Conservation (phyloP, 2,797 vertebrate species). For the Coracias cyanogaster region DNA sequence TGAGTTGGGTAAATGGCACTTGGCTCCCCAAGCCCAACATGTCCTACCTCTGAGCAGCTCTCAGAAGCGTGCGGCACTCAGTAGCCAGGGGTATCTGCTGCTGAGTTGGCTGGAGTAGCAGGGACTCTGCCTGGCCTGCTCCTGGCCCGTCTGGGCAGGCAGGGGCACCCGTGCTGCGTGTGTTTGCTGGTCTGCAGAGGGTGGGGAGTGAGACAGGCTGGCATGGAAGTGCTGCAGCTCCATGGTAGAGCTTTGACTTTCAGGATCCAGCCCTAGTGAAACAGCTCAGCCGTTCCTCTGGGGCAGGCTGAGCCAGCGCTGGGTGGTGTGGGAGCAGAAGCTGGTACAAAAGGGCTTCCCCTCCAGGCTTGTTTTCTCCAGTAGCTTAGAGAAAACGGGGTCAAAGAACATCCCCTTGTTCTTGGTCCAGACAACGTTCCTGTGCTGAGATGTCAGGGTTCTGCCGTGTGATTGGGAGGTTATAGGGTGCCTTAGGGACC, state of each 20-base stretch:
- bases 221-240: not conserved
- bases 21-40: not conserved
- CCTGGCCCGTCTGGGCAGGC: not conserved
- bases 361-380: not conserved
- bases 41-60: not conserved
- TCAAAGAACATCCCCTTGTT: not conserved
- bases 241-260: not conserved
- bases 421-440: not conserved
- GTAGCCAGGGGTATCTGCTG: not conserved
- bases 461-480: not conserved
- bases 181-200: no score
- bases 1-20: not conserved
- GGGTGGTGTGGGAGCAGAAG: not conserved
- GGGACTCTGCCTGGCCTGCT: not conserved
- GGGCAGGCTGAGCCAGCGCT: not conserved
- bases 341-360: not conserved
- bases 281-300: not conserved
- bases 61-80: fast-evolving
- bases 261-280: not conserved
- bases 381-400: not conserved
- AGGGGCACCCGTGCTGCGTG: not conserved
- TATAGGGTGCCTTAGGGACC: not conserved
- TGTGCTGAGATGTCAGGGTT: not conserved
- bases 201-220: fast-evolving
- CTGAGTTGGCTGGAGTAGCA: not conserved